These are phyloP conservation scores for Spongia lamella DNA, from an alignment of 37 sponge, comb jelly and placozoan species.

Conservation along the genomic window DNA sequence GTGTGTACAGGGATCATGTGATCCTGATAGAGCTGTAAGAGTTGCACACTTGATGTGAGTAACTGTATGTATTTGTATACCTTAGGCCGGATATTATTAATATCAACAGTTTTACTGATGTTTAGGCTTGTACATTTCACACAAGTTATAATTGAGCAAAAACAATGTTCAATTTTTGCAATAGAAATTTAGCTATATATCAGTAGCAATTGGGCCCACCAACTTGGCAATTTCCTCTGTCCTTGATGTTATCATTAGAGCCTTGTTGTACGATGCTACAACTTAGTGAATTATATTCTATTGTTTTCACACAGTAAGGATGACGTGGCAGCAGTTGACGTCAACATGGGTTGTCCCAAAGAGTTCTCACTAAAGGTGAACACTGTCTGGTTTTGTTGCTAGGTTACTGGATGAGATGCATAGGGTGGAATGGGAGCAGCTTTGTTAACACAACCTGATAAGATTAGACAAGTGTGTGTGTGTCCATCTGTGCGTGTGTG, in stretches of 20 bases:
- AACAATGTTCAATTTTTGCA: no score
- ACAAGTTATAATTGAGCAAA: no score
- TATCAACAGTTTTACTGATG: no score
- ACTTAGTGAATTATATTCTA: neutral
- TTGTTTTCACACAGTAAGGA: slow-evolving; percentile 49
- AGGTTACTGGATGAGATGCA: neutral
- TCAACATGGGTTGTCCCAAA: slow-evolving; percentile 99
- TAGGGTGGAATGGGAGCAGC: slow-evolving; percentile 98
- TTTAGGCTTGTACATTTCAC: no score
- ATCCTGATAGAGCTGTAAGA: slow-evolving; percentile 71
- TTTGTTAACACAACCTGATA: slow-evolving; percentile 81
- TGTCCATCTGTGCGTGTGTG: neutral
- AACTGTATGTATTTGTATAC: no score
- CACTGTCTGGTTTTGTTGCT: neutral
- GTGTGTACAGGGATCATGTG: slow-evolving; percentile 61
- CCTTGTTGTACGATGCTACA: no score
- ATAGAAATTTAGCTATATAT: no score
- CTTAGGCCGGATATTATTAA: no score
- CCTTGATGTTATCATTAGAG: no score
- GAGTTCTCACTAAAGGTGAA: slow-evolving; percentile 89
- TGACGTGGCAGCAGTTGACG: slow-evolving; percentile 96
- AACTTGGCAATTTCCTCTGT: no score
- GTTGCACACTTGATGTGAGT: slow-evolving; percentile 74
- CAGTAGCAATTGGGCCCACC: no score
- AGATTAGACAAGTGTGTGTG: slow-evolving; percentile 53